Evolutionary conservation across 2,113 vertebrate genomes (phyloP), one percentile per base, ranked within the genome.

Genomic region (Epinephelus fuscoguttatus): DNA sequence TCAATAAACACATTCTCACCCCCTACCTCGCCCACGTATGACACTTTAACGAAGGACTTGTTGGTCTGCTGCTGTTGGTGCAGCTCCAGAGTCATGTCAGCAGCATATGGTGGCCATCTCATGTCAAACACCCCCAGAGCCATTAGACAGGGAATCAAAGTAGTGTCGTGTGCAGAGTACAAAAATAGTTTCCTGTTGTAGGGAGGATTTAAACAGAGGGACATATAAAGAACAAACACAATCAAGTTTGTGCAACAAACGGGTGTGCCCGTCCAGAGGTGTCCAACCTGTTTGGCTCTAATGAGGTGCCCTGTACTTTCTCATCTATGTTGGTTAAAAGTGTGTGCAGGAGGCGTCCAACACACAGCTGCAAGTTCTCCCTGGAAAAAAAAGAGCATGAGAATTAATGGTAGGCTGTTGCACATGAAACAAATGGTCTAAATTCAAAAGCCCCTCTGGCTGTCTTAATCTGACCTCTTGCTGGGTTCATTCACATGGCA

Each of bases 41-140:
- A 95, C 67, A 97, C 18, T 45, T 96, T 97, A 75, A 98, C 95
- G 78, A 97, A 97, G 94, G 97, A 94, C 82, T 97, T 95, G 13
- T 94, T 94, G 33, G 97, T 96, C 5, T 83, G 84, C 17, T 0
- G 91, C 81, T 98, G 96, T 85, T 97, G 95, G 74, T 97, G 96
- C 55, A 99, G 95, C 84, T 99, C 98, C 77, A 99, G 18, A 13
- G 91, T 97, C 91, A 99, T 84, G 27, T 98, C 97, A 2, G 95
- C 95, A 8, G 96, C 96, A 7, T 97, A 99, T 0, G 97, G 96
- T 25, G 98, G 98, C 98, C 98, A 99, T 68, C 88, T 96, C 91
- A 83, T 91, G 93, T 99, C 96, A 88, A 97, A 99, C 74, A 96
- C 95, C 18, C 97, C 97, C 93, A 99, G 73, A n/a, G 96, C 95